A percentile compares a stretch with the other conserved stretches of the same genome.
phyloP scores from a whole-genome alignment of 2,113 vertebrate genomes.

The Formicarius rufipectus region DNA sequence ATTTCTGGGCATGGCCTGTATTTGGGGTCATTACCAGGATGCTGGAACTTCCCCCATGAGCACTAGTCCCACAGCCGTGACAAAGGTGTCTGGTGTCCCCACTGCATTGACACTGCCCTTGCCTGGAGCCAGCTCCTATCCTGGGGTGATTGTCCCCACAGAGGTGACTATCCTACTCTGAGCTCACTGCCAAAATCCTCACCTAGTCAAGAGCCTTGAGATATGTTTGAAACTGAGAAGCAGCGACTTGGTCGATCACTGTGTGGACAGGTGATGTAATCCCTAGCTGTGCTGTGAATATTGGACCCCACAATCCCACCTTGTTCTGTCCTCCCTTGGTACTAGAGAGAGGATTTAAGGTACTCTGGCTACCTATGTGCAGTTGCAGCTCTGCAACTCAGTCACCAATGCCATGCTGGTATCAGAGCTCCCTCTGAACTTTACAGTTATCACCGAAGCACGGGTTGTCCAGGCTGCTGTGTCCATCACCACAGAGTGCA shows the following conservation, averaged over 20 bases:
- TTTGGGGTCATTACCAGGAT: neutral
- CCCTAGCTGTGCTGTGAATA: neutral
- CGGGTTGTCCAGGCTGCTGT: neutral
- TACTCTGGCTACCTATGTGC: neutral
- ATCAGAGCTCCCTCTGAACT: neutral
- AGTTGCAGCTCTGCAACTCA: neutral
- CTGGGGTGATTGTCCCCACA: neutral
- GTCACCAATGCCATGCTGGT: neutral
- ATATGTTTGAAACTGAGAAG: neutral
- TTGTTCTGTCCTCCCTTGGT: neutral
- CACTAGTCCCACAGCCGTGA: neutral
- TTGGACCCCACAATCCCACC: neutral
- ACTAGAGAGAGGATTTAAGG: neutral
- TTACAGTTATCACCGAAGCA: neutral
- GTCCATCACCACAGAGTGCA: no score
- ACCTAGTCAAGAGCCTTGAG: neutral
- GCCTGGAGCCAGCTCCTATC: neutral
- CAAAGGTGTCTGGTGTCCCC: neutral
- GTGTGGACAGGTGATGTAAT: neutral
- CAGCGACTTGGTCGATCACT: neutral
- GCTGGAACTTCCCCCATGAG: neutral
- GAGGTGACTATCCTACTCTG: neutral
- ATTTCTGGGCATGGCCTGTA: neutral
- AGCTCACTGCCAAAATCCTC: neutral
- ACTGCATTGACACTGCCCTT: fast-evolving